Percentiles rank a stretch among this genome's conserved stretches.
Conservation (phyloP, 1,140 invertebrate genomes). For the Pantala flavescens region DNA sequence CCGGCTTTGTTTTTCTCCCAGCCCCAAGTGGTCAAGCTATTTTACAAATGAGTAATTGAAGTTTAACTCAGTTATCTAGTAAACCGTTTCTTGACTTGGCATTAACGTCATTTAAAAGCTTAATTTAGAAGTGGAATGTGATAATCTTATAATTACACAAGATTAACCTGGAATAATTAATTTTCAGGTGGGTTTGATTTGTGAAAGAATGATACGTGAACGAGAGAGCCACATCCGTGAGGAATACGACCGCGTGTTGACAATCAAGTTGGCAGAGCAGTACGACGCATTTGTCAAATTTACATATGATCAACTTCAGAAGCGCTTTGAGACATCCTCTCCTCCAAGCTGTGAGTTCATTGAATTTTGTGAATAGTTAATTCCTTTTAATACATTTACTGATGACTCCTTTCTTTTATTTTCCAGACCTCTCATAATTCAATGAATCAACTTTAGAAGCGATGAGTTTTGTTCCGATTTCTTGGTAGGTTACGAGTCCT, state of each 20-base stretch:
- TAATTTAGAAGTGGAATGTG: too few species aligned
- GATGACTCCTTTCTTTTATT: not conserved
- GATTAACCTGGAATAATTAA: too few species aligned
- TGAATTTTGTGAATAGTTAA: too few species aligned
- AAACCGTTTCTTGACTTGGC: too few species aligned
- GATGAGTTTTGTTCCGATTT: not conserved
- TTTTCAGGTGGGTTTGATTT: slow-evolving; percentile 86
- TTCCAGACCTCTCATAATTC: slow-evolving; percentile 5
- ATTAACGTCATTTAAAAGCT: too few species aligned
- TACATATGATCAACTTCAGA: slow-evolving; percentile 92
- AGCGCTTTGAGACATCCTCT: slow-evolving; percentile 58
- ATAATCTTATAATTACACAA: too few species aligned
- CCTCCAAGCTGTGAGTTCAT: slow-evolving; percentile 55
- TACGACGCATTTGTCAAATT: slow-evolving; percentile 97
- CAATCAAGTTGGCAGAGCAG: slow-evolving; percentile 86
- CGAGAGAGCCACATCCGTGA: slow-evolving; percentile 81
- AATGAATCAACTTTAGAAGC: not conserved
- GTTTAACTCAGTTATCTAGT: too few species aligned
- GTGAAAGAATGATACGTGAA: slow-evolving; percentile 88
- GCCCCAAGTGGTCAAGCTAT: too few species aligned
- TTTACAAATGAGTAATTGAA: too few species aligned
- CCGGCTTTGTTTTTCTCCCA: too few species aligned
- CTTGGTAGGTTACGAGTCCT: not conserved
- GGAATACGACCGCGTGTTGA: slow-evolving; percentile 86
- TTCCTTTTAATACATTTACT: not conserved